phyloP scores from a whole-genome alignment of 2,113 vertebrate genomes.

The Crotalus horridus region DNA sequence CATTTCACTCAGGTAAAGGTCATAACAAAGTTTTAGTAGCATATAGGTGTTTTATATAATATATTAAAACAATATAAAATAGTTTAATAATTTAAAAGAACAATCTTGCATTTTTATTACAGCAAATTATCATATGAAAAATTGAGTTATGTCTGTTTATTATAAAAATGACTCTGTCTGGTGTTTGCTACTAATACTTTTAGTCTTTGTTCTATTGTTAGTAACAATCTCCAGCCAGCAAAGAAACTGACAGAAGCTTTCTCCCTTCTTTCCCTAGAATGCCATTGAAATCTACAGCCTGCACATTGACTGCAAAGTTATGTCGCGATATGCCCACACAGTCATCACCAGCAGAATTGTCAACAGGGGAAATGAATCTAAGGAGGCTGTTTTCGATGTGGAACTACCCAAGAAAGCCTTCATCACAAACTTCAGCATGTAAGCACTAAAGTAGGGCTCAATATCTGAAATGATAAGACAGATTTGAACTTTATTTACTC shows the following conservation, averaged over 20 bases:
- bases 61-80: neutral
- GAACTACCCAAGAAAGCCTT: conserved; percentile 89
- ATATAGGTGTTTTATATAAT: neutral
- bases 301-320: conserved; percentile 81
- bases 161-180: neutral
- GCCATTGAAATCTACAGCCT: conserved; percentile 84
- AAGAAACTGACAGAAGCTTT: neutral
- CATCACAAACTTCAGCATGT: conserved; percentile 94
- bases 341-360: conserved; percentile 82
- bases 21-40: neutral
- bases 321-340: conserved; percentile 83
- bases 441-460: conserved; percentile 36
- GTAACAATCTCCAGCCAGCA: neutral
- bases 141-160: neutral
- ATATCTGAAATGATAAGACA: neutral
- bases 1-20: neutral
- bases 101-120: neutral
- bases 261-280: conserved; percentile 26
- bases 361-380: conserved; percentile 71
- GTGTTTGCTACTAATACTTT: neutral
- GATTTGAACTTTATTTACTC: neutral
- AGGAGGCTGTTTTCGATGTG: conserved; percentile 82
- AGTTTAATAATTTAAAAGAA: neutral
- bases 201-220: neutral
- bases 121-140: neutral